Conservation (phyloP, 2,888 invertebrate species). For the Coleophora flavipennella region DNA sequence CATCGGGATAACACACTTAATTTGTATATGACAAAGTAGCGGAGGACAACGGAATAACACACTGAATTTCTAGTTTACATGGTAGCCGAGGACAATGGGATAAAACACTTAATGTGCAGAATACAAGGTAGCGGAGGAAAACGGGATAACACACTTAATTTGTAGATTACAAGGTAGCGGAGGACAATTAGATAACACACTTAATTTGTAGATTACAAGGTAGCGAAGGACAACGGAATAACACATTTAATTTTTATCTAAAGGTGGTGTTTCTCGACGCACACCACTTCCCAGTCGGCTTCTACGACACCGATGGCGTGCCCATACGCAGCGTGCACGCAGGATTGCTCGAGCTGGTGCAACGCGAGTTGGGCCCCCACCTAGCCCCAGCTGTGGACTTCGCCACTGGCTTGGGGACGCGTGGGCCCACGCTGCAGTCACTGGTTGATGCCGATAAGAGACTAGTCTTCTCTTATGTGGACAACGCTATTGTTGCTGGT, state of each 20-base stretch:
- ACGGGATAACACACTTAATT: too few species aligned
- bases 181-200: too few species aligned
- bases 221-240: too few species aligned
- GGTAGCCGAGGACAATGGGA: too few species aligned
- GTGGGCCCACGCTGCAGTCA: constrained; percentile 59
- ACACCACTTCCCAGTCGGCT: constrained; percentile 84
- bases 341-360: constrained; percentile 67
- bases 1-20: too few species aligned
- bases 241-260: constrained; percentile 4
- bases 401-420: constrained; percentile 44
- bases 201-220: too few species aligned
- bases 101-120: too few species aligned
- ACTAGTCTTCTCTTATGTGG: constrained; percentile 71
- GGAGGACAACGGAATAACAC: too few species aligned
- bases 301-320: constrained; percentile 55
- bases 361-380: constrained; percentile 69
- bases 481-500: constrained; percentile 56
- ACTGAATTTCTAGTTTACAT: too few species aligned
- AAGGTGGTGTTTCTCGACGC: constrained; percentile 84
- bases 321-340: constrained; percentile 65
- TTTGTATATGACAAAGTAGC: too few species aligned
- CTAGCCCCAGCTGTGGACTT: constrained; percentile 58
- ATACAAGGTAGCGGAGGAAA: too few species aligned
- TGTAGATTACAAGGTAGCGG: too few species aligned
- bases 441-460: constrained; percentile 59